Evolutionary conservation across 2,888 invertebrate genomes (phyloP), one percentile per base, ranked within the genome.

Genomic region (Schizaphis graminum): DNA sequence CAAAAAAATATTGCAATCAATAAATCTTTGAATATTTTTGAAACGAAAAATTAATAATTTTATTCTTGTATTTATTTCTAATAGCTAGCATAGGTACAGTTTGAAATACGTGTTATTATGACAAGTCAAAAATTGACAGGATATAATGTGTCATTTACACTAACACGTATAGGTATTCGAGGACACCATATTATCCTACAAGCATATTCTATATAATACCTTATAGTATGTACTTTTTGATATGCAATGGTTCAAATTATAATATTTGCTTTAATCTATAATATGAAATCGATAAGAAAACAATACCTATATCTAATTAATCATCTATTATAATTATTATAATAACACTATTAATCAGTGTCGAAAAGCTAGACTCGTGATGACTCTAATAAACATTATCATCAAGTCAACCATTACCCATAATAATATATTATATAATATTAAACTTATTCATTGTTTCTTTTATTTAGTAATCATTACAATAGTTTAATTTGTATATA

Each of bases 201-300:
- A 16, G 3, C 28, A 91, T 44, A 91, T 56, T 53, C 21, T 16
- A 21, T 8, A 21, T 61, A 61, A 26, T 77, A 77, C 77, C 21
- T 77, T 35, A 77, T 35, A 77, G 35, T 35, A 35, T 21, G 21
- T 24, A 35, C 7, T 41, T 35, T 77, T 77, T 8, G 21, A 77
- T 67, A 35, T 41, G 2, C 67, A 41, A 84, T 35, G 16, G 16
- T 53, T 41, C 53, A 84, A 53, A 91, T 53, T 84, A 0, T 84
- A 28, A 10, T 86, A 61, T 87, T 61, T 92, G 24, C 5, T 87
- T 91, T 92, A 92, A 92, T 92, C 57, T 85, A n/a, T 28, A 57
- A 28, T n/a, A n/a, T 11, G 3, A 86, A 91, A 91, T 91, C 84
- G 57, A 91, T 91, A 85, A 21, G 86, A 85, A 91, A 35, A 91